phyloP scores from a whole-genome alignment of 2,888 invertebrate genomes.

The Pollenia amentaria region DNA sequence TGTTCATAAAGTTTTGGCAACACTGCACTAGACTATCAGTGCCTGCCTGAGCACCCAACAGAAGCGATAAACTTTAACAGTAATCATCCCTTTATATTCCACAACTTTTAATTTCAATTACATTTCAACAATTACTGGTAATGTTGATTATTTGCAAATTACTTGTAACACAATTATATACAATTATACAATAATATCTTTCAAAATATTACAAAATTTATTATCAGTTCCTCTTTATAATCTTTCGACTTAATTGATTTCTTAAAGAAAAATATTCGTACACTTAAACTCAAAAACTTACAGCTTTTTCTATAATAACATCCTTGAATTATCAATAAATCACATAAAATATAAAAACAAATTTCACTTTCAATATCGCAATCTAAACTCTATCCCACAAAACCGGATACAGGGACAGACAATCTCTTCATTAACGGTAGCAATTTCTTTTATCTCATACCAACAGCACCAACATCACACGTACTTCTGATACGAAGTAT shows the following conservation, averaged over 20 bases:
- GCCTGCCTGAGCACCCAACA: no score
- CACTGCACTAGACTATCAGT: no score
- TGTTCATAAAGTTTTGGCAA: no score
- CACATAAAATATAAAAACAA: conserved; percentile 30
- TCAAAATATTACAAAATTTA: background rate
- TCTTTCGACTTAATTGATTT: background rate
- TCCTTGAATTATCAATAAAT: conserved; percentile 39
- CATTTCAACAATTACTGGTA: no score
- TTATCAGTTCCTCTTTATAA: background rate
- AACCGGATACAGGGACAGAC: conserved; percentile 37
- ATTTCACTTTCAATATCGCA: conserved; percentile 58
- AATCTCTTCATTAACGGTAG: conserved; percentile 42
- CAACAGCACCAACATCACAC: conserved; percentile 60
- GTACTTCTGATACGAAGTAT: conserved; percentile 57
- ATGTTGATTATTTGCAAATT: no score
- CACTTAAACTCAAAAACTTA: background rate
- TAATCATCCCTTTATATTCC: no score
- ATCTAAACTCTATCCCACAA: conserved; percentile 25
- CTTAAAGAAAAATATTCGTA: background rate
- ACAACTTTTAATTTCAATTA: no score
- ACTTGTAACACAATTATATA: no score
- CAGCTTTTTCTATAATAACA: background rate
- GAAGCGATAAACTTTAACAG: no score
- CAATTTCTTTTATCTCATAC: conserved; percentile 56
- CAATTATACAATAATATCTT: no score